Conservation (phyloP, 2,888 invertebrate genomes). For the Ormyrus pomaceus region DNA sequence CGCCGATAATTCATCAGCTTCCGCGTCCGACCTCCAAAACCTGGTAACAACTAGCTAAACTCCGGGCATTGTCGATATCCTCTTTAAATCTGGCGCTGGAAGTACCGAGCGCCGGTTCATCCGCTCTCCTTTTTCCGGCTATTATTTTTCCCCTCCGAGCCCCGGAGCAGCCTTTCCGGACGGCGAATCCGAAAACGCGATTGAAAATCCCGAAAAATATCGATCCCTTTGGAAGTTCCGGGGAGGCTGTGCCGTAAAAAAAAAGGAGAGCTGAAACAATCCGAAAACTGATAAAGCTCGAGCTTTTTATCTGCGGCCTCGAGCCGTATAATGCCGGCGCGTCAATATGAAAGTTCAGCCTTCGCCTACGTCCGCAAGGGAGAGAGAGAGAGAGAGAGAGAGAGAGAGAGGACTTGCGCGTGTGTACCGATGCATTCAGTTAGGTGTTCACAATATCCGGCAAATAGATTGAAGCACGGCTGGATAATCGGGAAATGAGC, state of each 20-base stretch:
- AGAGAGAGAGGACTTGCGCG: neutral
- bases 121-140: too few species aligned
- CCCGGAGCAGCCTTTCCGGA: neutral
- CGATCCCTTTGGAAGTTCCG: neutral
- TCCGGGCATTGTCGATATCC: too few species aligned
- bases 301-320: slow-evolving; percentile 30
- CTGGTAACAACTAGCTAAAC: too few species aligned
- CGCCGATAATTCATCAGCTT: too few species aligned
- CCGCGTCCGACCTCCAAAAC: too few species aligned
- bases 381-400: neutral
- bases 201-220: slow-evolving; percentile 15
- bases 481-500: slow-evolving; percentile 60
- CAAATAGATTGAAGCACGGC: slow-evolving; percentile 64
- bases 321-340: slow-evolving; percentile 8
- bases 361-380: neutral
- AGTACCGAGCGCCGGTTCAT: too few species aligned
- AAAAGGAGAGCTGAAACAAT: slow-evolving; percentile 8
- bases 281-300: slow-evolving; percentile 17
- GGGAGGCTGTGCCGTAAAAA: neutral
- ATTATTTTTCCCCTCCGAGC: neutral
- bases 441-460: slow-evolving; percentile 67
- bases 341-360: slow-evolving; percentile 21
- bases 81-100: too few species aligned
- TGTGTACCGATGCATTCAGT: slow-evolving; percentile 47
- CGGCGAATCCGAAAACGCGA: slow-evolving; percentile 14